Base-by-base conservation (phyloP, 2,888 invertebrate species). In the Abscondita cerata region DNA sequence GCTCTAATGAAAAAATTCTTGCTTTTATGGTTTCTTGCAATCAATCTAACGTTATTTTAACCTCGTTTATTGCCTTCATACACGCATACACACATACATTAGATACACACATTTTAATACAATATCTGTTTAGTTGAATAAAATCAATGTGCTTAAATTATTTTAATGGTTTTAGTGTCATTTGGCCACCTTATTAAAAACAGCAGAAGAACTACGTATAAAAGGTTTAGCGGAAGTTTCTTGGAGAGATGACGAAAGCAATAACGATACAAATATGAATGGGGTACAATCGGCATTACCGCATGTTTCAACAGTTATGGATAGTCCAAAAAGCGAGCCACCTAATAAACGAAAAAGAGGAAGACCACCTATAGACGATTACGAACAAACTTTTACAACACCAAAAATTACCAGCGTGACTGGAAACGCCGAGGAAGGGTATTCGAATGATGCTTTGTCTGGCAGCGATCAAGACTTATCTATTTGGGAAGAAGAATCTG, bases 211-310 rank as follows among this genome's bases (percentile, higher is more conserved):
- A 79, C 84, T 96, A 16, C 88, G 93, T 78, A 94, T 96, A 74
- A 96, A 96, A 81, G 96, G 95, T 0, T 83, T 95, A 53, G 94
- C 95, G 50, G 94, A 95, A 78, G 93, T 95, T 11, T 91, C 93
- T 68, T 94, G 94, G 91, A 88, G 90, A 70, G 89, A 89, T 52
- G 85, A 85, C 62, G 83, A 83, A 19, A 75, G 74, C 46, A 70
- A 74, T 59, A 75, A 72, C 25, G 77, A 78, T 53, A 64, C 74
- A 56, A 72, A 72, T 54, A 54, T 69, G 65, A 70, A 74, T 46
- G 73, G 72, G 36, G 69, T 73, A 33, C 80, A 80, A 61, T 74
- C 79, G 33, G 71, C 70, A 19, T 74, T 81, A 61, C 81, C 79
- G 20, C 78, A 78, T 63, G 81, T 81, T 44, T 76, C 81, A 16